Conservation (phyloP, 2,888 invertebrate species). For the Iphiclides podalirius region DNA sequence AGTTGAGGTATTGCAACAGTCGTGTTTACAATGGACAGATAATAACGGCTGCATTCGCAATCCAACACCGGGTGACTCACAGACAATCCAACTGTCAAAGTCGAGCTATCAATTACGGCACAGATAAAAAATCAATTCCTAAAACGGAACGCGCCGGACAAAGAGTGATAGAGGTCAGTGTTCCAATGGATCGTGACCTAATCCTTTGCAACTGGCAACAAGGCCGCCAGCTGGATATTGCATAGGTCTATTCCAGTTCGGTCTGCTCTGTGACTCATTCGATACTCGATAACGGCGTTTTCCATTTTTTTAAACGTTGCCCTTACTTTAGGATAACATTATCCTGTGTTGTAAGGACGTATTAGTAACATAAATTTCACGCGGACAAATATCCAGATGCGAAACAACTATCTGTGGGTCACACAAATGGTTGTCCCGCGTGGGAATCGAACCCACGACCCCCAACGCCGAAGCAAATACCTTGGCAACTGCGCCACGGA, state of each 20-base stretch:
- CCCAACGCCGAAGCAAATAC: too few relatives aligned
- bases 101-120: constrained; percentile 1
- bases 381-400: too few relatives aligned
- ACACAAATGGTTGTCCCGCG: too few relatives aligned
- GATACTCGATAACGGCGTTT: too few relatives aligned
- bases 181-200: constrained; percentile 17
- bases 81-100: constrained; percentile 12
- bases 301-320: too few relatives aligned
- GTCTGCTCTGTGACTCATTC: constrained; percentile 7
- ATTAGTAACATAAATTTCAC: too few relatives aligned
- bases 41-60: constrained; percentile 3
- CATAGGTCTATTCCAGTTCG: constrained; percentile 11
- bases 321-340: too few relatives aligned
- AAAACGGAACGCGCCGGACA: constrained; percentile 6
- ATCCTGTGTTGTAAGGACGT: too few relatives aligned
- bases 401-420: too few relatives aligned
- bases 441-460: too few relatives aligned
- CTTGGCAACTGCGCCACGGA: too few relatives aligned
- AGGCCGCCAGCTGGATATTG: constrained; percentile 10
- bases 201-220: constrained; percentile 8
- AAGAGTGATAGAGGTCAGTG: constrained; percentile 13
- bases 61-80: constrained; percentile 11
- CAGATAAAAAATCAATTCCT: constrained; percentile 13
- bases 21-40: background rate
- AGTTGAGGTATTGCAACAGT: too few relatives aligned